phyloP scores from a whole-genome alignment of 1,140 invertebrate species.

The Sogatella furcifera region DNA sequence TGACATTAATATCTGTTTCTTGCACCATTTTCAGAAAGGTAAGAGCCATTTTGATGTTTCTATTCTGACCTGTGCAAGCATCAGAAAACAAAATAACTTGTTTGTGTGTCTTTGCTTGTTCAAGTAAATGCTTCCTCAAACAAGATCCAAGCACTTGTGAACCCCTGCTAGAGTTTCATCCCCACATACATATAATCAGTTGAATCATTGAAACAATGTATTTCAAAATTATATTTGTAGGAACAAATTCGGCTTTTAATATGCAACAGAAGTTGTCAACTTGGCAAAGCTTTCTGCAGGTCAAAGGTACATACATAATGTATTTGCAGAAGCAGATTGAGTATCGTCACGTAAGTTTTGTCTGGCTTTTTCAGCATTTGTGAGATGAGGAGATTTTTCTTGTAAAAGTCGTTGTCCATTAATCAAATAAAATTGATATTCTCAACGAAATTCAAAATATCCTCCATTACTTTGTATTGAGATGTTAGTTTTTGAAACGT shows the following conservation, averaged over 20 bases:
- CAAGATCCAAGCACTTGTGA: slow-evolving; percentile 23
- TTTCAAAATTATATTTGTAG: slow-evolving; percentile 23
- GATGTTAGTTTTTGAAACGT: too few relatives aligned
- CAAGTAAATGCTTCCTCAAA: slow-evolving; percentile 19
- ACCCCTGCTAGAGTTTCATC: slow-evolving; percentile 22
- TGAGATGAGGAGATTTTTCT: slow-evolving; percentile 19
- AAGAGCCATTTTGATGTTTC: slow-evolving; percentile 15
- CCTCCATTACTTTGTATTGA: too few relatives aligned
- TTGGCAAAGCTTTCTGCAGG: slow-evolving; percentile 22
- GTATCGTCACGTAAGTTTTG: slow-evolving; percentile 16
- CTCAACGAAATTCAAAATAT: too few relatives aligned
- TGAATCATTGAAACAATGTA: slow-evolving; percentile 18
- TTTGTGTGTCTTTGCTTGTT: slow-evolving; percentile 15
- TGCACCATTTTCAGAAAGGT: neutral
- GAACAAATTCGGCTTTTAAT: slow-evolving; percentile 25
- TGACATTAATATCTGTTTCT: slow-evolving; percentile 17
- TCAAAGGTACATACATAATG: slow-evolving; percentile 22
- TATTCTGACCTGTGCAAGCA: slow-evolving; percentile 18
- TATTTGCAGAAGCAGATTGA: slow-evolving; percentile 14
- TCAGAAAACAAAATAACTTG: slow-evolving; percentile 16
- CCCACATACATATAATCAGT: slow-evolving; percentile 22
- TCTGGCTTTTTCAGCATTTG: slow-evolving; percentile 17
- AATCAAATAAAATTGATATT: neutral
- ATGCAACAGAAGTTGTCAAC: slow-evolving; percentile 22
- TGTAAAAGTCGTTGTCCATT: slow-evolving; percentile 13